A percentile compares a stretch with the other conserved stretches of the same genome.
phyloP scores from a whole-genome alignment of 2,113 vertebrate genomes.

The Alectura lathami region DNA sequence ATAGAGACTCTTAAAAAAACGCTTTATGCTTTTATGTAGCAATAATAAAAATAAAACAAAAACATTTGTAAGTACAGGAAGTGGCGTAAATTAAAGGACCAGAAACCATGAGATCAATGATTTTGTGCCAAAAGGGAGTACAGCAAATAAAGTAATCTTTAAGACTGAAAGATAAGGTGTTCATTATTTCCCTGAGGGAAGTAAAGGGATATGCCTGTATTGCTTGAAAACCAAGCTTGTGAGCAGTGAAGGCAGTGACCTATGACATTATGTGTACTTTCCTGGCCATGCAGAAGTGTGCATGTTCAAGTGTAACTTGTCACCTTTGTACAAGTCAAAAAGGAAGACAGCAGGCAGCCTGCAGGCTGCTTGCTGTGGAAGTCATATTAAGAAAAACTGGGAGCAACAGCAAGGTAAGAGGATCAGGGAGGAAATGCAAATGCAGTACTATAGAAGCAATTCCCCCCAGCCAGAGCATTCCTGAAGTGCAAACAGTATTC shows the following conservation, averaged over 20 bases:
- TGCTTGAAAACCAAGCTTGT: not conserved
- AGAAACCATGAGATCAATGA: not conserved
- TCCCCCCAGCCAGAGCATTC: not conserved
- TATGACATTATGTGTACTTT: not conserved
- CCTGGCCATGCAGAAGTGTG: not conserved
- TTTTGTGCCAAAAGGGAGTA: not conserved
- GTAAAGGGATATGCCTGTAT: not conserved
- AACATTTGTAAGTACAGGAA: not conserved
- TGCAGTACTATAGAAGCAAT: not conserved
- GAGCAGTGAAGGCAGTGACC: not conserved
- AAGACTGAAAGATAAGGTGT: not conserved
- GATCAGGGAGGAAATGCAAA: not conserved
- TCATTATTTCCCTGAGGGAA: not conserved
- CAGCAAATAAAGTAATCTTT: not conserved
- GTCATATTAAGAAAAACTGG: not conserved
- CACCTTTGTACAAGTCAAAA: not conserved
- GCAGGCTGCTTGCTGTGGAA: not conserved
- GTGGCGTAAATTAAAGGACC: not conserved
- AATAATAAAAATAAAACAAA: not conserved
- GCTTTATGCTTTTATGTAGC: not conserved
- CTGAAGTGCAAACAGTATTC: not conserved
- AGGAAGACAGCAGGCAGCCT: not conserved
- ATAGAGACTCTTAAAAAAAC: not conserved
- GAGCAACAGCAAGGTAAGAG: not conserved
- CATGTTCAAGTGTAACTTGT: not conserved